These are phyloP conservation scores for Alethe diademata DNA, from an alignment of 2,113 vertebrate species.

Conservation along the genomic window DNA sequence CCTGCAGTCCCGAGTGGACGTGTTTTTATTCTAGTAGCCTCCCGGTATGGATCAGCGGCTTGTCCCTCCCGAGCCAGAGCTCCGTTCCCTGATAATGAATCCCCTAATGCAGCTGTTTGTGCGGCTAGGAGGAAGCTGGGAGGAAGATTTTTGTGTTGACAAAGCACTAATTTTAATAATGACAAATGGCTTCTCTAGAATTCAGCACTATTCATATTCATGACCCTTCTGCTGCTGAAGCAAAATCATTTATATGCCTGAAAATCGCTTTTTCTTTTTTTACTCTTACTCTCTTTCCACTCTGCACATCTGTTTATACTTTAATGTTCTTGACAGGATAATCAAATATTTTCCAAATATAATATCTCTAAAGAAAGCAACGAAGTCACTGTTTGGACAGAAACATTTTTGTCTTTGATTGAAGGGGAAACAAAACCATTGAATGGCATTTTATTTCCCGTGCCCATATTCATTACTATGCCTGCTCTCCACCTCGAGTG, in stretches of 20 bases:
- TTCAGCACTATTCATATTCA: slow-evolving; percentile 51
- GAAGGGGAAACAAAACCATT: neutral
- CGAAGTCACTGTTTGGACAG: neutral
- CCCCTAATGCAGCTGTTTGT: slow-evolving; percentile 17
- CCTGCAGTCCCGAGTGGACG: neutral
- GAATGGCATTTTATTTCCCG: neutral
- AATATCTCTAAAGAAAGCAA: slow-evolving; percentile 3
- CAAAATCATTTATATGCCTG: slow-evolving; percentile 23
- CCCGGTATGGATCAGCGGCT: neutral
- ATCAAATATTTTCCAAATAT: slow-evolving; percentile 49
- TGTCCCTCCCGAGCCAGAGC: neutral
- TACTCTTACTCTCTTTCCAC: slow-evolving; percentile 1
- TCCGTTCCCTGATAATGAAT: neutral
- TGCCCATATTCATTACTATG: neutral
- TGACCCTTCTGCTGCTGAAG: slow-evolving; percentile 36
- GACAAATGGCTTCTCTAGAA: slow-evolving; percentile 56
- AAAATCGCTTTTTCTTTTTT: neutral
- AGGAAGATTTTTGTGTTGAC: slow-evolving; percentile 52
- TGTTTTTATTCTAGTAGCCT: neutral
- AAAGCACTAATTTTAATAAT: slow-evolving; percentile 72
- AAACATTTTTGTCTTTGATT: neutral
- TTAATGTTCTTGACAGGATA: slow-evolving; percentile 12
- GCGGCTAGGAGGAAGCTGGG: neutral
- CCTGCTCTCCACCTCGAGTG: neutral
- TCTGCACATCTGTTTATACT: slow-evolving; percentile 12